phyloP scores from a whole-genome alignment of 23 tunicate genomes.

The Clavelina lepadiformis region DNA sequence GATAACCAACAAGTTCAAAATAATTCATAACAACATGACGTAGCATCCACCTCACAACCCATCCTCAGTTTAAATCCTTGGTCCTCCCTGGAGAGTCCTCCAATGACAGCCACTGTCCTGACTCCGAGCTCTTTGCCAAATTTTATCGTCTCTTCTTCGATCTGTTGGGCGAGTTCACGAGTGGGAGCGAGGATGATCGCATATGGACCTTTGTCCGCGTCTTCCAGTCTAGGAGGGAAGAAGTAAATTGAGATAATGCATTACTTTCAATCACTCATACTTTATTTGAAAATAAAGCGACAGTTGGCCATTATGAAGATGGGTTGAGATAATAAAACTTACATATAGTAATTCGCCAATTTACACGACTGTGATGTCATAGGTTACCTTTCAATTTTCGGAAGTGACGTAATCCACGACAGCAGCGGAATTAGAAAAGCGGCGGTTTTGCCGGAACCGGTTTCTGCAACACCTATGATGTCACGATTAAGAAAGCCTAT shows the following conservation, averaged over 20 bases:
- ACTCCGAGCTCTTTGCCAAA: constrained; percentile 93
- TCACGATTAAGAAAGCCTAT: constrained; percentile 91
- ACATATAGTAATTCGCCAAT: too few species aligned
- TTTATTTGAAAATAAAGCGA: too few species aligned
- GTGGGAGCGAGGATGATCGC: constrained; percentile 97
- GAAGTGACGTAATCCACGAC: constrained; percentile 93
- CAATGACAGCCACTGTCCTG: constrained; percentile 96
- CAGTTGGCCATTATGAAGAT: background rate
- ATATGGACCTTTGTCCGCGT: constrained; percentile 99
- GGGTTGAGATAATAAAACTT: background rate
- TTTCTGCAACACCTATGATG: constrained; percentile 97
- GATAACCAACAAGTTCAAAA: too few species aligned
- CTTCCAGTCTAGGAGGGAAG: constrained; percentile 56
- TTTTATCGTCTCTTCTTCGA: constrained; percentile 92
- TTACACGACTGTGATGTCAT: background rate
- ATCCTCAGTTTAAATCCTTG: constrained; percentile 95
- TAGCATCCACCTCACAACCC: constrained; percentile 82
- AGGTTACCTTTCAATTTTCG: constrained; percentile 75
- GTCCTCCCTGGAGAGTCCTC: constrained; percentile 89
- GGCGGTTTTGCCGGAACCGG: constrained; percentile 99
- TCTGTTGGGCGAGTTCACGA: constrained; percentile 95
- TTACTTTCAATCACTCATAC: background rate
- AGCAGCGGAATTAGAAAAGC: constrained; percentile 95
- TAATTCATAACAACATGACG: background rate
- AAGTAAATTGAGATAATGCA: background rate